phyloP scores from a whole-genome alignment of 2,797 vertebrate species.

The Arrhamphus sclerolepis region DNA sequence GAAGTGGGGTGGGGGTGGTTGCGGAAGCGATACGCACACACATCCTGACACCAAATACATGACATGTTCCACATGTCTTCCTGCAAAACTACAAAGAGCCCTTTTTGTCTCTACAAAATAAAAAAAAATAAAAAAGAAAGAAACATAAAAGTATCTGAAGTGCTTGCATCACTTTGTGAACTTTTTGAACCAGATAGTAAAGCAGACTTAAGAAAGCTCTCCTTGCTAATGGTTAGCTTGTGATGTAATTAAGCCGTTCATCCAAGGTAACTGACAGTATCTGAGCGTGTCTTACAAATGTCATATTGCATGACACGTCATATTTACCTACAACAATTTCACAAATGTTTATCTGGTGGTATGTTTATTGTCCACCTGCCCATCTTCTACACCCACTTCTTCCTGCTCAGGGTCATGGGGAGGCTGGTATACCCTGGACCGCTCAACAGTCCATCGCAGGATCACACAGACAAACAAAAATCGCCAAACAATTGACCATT shows the following conservation, averaged over 20 bases:
- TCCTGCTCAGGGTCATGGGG: no score
- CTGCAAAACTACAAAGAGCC: conserved; percentile 78
- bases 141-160: conserved; percentile 55
- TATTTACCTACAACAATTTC: no score
- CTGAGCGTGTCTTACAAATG: conserved; percentile 24
- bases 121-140: conserved; percentile 35
- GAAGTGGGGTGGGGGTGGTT: conserved; percentile 64
- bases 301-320: background rate
- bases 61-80: conserved; percentile 80
- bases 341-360: no score
- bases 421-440: no score
- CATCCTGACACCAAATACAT: conserved; percentile 80
- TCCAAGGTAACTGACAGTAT: conserved; percentile 33
- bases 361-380: no score
- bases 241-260: conserved; percentile 28
- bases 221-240: conserved; percentile 15
- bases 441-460: no score
- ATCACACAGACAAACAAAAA: no score
- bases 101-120: conserved; percentile 75
- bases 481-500: no score
- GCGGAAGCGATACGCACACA: conserved; percentile 68
- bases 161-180: conserved; percentile 56
- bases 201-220: conserved; percentile 11
- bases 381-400: no score
- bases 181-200: conserved; percentile 37